Conservation (phyloP, 1,140 invertebrate species). For the Cydia pomonella region DNA sequence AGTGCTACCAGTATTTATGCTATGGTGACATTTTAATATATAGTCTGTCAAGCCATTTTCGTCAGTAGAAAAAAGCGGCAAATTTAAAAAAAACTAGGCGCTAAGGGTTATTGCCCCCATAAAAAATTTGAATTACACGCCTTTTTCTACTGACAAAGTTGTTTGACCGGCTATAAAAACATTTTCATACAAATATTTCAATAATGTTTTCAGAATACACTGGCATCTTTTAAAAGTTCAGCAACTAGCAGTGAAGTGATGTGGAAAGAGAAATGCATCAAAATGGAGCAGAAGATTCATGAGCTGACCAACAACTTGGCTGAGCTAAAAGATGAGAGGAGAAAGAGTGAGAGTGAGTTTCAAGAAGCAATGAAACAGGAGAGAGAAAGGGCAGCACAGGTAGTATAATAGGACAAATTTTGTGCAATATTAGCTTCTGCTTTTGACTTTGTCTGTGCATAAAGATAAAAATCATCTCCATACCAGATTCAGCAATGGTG, state of each 20-base stretch:
- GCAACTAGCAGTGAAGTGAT: constrained; percentile 71
- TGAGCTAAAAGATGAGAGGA: constrained; percentile 81
- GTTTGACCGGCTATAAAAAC: too few species aligned
- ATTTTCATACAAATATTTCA: neutral
- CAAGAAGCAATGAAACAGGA: constrained; percentile 65
- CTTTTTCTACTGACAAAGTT: too few species aligned
- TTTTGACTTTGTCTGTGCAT: neutral
- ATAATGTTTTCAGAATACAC: constrained; percentile 51
- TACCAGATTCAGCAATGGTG: too few species aligned
- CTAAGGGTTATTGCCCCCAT: too few species aligned
- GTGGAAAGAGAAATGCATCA: constrained; percentile 68
- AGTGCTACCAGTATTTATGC: too few species aligned
- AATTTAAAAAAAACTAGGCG: too few species aligned
- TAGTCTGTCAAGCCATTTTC: too few species aligned
- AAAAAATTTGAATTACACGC: too few species aligned
- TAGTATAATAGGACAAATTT: constrained; percentile 37
- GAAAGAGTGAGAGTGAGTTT: constrained; percentile 69
- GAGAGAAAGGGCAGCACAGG: constrained; percentile 61
- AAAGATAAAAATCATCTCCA: too few species aligned
- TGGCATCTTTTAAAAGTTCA: constrained; percentile 58
- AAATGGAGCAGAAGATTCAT: constrained; percentile 82
- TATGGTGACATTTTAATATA: too few species aligned
- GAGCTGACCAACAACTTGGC: constrained; percentile 68
- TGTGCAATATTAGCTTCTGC: constrained; percentile 8
- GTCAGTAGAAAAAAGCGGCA: too few species aligned